Evolutionary conservation across 2,113 vertebrate genomes (phyloP).

Genomic region (Scortum barcoo): DNA sequence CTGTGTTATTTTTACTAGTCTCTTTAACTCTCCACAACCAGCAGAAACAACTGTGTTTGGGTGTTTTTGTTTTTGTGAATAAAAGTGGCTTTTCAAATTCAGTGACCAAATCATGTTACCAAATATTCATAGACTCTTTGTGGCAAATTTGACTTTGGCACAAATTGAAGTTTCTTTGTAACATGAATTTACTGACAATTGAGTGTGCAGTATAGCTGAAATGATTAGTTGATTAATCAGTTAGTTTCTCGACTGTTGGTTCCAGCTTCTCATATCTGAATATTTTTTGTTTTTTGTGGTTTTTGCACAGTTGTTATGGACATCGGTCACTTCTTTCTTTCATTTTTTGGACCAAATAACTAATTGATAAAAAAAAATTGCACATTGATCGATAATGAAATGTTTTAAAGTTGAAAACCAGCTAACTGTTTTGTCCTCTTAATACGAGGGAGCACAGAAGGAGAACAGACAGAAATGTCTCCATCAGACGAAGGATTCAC

Average conservation of each 20-base stretch:
- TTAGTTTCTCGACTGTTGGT: neutral
- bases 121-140: neutral
- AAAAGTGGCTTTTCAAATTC: neutral
- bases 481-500: constrained; percentile 87
- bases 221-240: neutral
- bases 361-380: neutral
- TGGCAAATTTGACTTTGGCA: neutral
- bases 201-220: neutral
- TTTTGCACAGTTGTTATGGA: neutral
- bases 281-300: neutral
- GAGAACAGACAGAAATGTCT: constrained; percentile 74
- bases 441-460: constrained; percentile 48
- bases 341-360: neutral
- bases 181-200: neutral
- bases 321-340: neutral
- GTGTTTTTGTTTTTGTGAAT: neutral
- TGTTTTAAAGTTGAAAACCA: neutral
- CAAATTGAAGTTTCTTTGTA: neutral
- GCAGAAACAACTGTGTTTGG: neutral
- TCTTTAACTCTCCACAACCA: neutral
- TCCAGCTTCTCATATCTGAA: neutral
- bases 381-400: neutral
- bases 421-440: neutral
- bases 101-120: neutral
- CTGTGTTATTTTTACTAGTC: neutral